Evolutionary conservation across 2,113 vertebrate genomes (phyloP).

Genomic region (Coregonus clupeaformis): DNA sequence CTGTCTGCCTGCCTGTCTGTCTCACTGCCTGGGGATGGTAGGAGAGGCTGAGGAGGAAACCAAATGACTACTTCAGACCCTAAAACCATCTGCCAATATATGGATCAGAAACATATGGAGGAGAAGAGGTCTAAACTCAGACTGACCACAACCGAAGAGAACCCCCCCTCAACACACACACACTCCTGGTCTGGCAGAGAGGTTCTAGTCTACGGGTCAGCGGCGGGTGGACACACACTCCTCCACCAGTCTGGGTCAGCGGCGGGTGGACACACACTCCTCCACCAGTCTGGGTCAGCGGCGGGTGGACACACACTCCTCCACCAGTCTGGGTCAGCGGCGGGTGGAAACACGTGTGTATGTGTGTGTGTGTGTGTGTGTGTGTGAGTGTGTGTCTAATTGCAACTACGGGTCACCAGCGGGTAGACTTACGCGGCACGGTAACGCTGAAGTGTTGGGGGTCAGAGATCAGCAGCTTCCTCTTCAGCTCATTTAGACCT

Average conservation of each 20-base stretch:
- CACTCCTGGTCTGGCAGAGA: no score
- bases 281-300: no score
- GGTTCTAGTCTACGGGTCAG: constrained; percentile 9
- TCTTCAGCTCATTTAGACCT: constrained; percentile 91
- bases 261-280: no score
- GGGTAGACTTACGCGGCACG: constrained; percentile 86
- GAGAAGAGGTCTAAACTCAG: neutral
- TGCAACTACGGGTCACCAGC: no score
- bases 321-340: no score
- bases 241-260: no score
- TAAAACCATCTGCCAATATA: constrained; percentile 7
- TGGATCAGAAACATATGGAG: constrained; percentile 15
- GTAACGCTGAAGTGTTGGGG: constrained; percentile 92
- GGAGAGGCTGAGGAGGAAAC: constrained; percentile 2
- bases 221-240: no score
- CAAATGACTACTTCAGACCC: constrained; percentile 17
- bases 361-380: no score
- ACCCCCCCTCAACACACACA: neutral
- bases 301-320: no score
- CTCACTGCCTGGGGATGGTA: neutral
- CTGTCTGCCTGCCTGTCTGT: neutral
- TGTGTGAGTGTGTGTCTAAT: no score
- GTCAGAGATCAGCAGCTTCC: constrained; percentile 90
- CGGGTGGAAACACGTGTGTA: no score
- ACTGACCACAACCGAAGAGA: neutral